Conservation (phyloP, 2,888 invertebrate species). For the Megamerina dolium region DNA sequence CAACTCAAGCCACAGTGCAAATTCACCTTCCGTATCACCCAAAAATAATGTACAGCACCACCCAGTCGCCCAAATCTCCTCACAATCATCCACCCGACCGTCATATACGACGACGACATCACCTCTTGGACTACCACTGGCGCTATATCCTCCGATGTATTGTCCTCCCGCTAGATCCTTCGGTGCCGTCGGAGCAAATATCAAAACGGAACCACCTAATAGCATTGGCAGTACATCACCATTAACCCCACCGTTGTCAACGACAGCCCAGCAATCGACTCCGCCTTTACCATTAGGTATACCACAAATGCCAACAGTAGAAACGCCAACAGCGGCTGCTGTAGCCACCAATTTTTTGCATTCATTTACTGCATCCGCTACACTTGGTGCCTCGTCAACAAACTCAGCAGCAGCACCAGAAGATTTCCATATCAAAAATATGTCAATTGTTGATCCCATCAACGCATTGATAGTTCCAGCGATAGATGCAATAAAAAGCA, state of each 20-base stretch:
- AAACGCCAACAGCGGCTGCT: not conserved
- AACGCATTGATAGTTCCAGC: constrained; percentile 21
- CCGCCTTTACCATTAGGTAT: not conserved
- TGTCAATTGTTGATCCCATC: no score
- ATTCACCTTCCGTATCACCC: constrained; percentile 35
- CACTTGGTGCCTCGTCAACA: constrained; percentile 18
- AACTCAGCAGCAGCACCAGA: constrained; percentile 22
- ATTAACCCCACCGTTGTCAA: no score
- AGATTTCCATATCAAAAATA: constrained; percentile 5
- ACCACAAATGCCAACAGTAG: constrained; percentile 7
- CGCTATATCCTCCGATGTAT: constrained; percentile 33
- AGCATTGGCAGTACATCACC: no score
- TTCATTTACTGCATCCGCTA: constrained; percentile 23
- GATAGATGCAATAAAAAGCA: constrained; percentile 30
- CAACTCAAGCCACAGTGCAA: constrained; percentile 38
- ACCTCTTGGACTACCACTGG: constrained; percentile 19
- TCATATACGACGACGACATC: no score
- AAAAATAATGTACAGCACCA: constrained; percentile 14
- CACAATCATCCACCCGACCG: no score
- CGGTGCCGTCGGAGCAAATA: no score
- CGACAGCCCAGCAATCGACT: no score
- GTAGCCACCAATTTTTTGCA: constrained; percentile 16
- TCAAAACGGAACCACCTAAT: no score
- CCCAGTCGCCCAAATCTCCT: no score
- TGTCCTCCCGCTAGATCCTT: no score